phyloP scores from a whole-genome alignment of 1,140 invertebrate species.

The Brachionus asplanchnoidis region DNA sequence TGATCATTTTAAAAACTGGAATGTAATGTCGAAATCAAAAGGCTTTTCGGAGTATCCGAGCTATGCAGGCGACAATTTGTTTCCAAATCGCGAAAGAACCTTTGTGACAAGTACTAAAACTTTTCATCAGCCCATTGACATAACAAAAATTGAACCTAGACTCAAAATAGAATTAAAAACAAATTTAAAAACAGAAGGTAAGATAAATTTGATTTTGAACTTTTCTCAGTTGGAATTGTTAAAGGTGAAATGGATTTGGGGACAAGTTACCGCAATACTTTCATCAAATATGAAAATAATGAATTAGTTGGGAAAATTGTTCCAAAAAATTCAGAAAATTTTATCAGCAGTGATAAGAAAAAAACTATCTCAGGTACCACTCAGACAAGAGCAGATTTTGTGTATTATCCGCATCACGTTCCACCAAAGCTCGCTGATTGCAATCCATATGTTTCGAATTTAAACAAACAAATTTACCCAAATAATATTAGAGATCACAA shows the following conservation, averaged over 20 bases:
- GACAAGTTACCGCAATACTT: background rate
- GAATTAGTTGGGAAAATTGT: background rate
- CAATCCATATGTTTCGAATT: background rate
- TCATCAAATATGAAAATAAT: slow-evolving; percentile 16
- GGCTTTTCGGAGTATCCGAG: slow-evolving; percentile 14
- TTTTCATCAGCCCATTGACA: background rate
- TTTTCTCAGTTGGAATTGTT: background rate
- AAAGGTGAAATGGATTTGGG: background rate
- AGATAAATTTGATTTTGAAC: background rate
- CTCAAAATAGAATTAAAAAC: background rate
- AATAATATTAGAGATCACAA: background rate
- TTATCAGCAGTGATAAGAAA: background rate
- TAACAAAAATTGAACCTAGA: background rate
- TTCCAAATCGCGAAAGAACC: background rate
- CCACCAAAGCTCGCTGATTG: background rate
- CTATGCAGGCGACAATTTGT: background rate
- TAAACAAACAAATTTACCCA: background rate
- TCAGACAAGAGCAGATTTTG: background rate
- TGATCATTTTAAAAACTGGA: slow-evolving; percentile 20
- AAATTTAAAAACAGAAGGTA: background rate
- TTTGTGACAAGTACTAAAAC: background rate
- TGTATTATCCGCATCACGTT: background rate
- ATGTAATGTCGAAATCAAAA: background rate
- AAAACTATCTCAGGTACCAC: background rate
- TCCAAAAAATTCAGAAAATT: background rate